Evolutionary conservation across 2,888 invertebrate species (phyloP), one percentile per base, ranked within the genome.

Genomic region (Herminia tarsipennalis): DNA sequence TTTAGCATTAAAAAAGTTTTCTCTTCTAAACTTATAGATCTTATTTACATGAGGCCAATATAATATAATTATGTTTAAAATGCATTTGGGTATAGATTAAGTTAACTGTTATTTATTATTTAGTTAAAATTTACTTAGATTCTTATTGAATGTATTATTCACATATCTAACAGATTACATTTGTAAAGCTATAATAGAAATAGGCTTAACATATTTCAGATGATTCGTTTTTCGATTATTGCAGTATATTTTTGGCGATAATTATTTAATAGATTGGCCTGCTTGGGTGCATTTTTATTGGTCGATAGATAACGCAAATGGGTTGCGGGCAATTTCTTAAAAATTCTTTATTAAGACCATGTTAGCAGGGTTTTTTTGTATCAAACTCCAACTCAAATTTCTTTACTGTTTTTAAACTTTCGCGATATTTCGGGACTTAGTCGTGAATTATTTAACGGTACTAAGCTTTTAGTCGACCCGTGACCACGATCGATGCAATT

Each of bases 111-210:
- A 53, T 44, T 57, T 55, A 39, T 49, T 55, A 48, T 36, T 37
- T 25, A 27, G 13, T 45, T 30, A 35, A 29, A 28, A 32, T 34
- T 43, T 45, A 34, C 40, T 29, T 29, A 32, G 38, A 46, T 37
- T 40, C 21, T 20, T 37, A 37, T 34, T 21, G n/a, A 46, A 42
- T 50, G 24, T 59, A 55, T 42, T 63, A 41, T 54, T 62, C 44
- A 52, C 33, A 50, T 55, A 54, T 52, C 47, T 57, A 39, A 49
- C 45, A 42, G 34, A 37, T 56, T 45, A 52, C 43, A 46, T 44
- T 35, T 21, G 25, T 4, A 35, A 55, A 37, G 25, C 36, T 62
- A 43, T 42, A 10, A 14, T 43, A 50, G 38, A 40, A 14, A 33
- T 51, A 58, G 53, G 29, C 28, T 50, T 42, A 6, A 47, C 37